Evolutionary conservation across 2,113 vertebrate species (phyloP).

Genomic region (Crotalus horridus): DNA sequence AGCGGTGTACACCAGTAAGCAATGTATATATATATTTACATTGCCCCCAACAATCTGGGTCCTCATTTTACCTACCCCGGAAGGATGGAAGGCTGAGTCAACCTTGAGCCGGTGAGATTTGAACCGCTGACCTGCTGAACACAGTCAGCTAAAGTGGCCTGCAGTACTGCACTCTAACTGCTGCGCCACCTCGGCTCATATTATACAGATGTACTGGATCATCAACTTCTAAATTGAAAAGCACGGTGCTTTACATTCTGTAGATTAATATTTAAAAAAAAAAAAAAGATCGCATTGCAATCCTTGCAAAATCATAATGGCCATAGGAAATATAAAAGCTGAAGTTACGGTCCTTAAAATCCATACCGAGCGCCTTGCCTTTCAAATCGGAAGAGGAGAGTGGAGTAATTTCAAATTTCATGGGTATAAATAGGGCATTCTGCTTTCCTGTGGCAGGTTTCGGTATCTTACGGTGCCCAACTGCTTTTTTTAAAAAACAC

Average conservation of each 20-base stretch:
- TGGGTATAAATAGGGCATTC: not conserved
- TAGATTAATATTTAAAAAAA: not conserved
- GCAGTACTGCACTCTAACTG: too few relatives aligned
- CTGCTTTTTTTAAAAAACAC: not conserved
- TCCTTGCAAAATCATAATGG: not conserved
- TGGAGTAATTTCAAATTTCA: not conserved
- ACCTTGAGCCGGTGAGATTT: too few relatives aligned
- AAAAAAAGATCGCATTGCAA: not conserved
- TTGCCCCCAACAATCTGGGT: too few relatives aligned
- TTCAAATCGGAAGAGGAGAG: not conserved
- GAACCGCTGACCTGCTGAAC: too few relatives aligned
- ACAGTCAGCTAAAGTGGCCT: too few relatives aligned
- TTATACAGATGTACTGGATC: slow-evolving; percentile 19
- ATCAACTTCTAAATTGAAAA: slow-evolving; percentile 29
- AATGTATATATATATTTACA: too few relatives aligned
- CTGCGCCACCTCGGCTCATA: too few relatives aligned
- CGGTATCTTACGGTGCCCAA: not conserved
- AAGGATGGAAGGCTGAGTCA: too few relatives aligned
- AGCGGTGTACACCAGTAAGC: too few relatives aligned
- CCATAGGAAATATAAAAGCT: not conserved
- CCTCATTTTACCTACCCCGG: too few relatives aligned
- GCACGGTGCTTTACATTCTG: not conserved
- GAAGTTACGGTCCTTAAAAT: not conserved
- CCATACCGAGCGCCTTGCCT: not conserved
- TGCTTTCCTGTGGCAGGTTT: not conserved